Evolutionary conservation across 2,888 invertebrate genomes (phyloP), one percentile per base, ranked within the genome.

Genomic region (Eurytoma adleriae): DNA sequence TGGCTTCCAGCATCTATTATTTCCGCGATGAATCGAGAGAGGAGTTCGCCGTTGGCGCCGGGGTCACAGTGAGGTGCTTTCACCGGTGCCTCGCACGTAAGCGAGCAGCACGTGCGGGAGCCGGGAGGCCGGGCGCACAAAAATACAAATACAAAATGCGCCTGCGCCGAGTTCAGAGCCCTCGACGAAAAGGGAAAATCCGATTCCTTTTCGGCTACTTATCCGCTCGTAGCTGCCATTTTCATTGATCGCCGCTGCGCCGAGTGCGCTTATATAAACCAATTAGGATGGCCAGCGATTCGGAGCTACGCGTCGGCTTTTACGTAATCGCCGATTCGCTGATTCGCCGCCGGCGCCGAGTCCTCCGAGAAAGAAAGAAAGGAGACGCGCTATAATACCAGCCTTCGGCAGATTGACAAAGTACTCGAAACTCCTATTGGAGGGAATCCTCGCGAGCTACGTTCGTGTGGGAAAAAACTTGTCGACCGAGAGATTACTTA

Each of bases 1-100:
- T 48, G 5, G 18, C n/a, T 40, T 57, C 48, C 20, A 50, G 54
- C 71, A 57, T 74, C 79, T 52, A 79, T 74, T 79, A 79, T 79
- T 79, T 79, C 79, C 79, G 74, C 74, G 66, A 79, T 74, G 79
- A 79, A 79, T 79, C 73, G 67, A 61, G 67, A 64, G 57, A 64
- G 67, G 76, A 77, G 76, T 75, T 61, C 54, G 74, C 79, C 74
- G 57, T 74, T 48, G 62, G 71, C 67, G 70, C 67, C 7, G 66
- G 24, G 79, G 79, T 79, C 79, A 79, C 74, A 69, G 54, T 14
- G 54, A 67, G 68, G 40, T 75, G 80, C 76, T 80, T 80, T 80
- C 80, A 80, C 80, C 74, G 79, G 20, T 50, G 70, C 62, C 57
- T 61, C 71, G 20, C 73, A 64, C 62, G 27, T 54, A 10, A 18